These are phyloP conservation scores for Drosophila kanekoi DNA, from an alignment of 2,888 invertebrate species.

Conservation along the genomic window DNA sequence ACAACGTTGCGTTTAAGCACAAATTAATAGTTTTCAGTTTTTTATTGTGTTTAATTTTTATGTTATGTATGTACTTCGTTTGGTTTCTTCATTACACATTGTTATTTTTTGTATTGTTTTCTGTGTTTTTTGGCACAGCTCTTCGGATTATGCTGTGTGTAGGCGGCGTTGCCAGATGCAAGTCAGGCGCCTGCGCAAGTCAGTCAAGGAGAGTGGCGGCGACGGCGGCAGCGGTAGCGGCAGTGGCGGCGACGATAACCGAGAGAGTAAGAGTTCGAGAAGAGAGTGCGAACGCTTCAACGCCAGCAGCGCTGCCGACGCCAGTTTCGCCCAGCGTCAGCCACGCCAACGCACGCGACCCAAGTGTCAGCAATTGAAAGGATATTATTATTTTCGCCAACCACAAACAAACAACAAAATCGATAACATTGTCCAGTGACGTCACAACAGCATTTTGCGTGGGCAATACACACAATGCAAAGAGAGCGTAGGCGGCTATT, in stretches of 20 bases:
- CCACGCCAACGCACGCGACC: conserved; percentile 37
- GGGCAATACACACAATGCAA: conserved; percentile 27
- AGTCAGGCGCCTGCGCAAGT: conserved; percentile 65
- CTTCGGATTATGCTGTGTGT: conserved; percentile 18
- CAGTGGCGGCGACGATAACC: no score
- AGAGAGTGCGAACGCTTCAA: neutral
- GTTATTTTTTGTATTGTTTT: conserved; percentile 12
- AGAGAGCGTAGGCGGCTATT: conserved; percentile 6
- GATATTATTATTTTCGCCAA: conserved; percentile 50
- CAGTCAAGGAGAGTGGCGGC: conserved; percentile 32
- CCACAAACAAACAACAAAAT: conserved; percentile 22
- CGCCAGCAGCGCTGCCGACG: conserved; percentile 29
- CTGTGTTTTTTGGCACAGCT: conserved; percentile 29
- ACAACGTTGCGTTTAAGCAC: conserved; percentile 40
- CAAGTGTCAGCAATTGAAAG: conserved; percentile 37
- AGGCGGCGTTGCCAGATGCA: conserved; percentile 66
- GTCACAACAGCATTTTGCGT: conserved; percentile 57
- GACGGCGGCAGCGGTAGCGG: neutral
- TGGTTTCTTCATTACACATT: conserved; percentile 5
- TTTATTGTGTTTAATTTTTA: conserved; percentile 23
- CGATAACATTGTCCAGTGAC: conserved; percentile 56
- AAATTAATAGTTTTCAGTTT: conserved; percentile 52
- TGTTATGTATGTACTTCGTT: conserved; percentile 1
- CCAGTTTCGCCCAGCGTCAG: conserved; percentile 23
- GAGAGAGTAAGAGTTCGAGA: conserved; percentile 1